These are phyloP conservation scores for Macrophya alboannulata DNA, from an alignment of 2,888 invertebrate genomes.

Conservation along the genomic window DNA sequence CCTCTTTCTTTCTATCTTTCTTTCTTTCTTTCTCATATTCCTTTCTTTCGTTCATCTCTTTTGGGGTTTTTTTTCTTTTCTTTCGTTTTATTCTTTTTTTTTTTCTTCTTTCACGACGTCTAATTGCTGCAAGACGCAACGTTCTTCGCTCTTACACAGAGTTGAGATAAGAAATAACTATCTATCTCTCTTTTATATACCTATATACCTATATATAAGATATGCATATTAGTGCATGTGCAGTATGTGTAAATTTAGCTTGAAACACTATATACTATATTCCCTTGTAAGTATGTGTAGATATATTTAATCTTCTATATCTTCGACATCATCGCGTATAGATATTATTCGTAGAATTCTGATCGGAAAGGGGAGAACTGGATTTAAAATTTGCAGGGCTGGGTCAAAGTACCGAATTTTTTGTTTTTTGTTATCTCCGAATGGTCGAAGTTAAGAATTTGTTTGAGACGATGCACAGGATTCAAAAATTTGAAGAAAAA, in stretches of 20 bases:
- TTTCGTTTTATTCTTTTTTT: neutral
- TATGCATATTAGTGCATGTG: neutral
- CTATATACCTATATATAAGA: neutral
- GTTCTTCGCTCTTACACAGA: neutral
- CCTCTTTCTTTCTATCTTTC: neutral
- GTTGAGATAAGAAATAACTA: neutral
- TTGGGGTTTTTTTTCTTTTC: neutral
- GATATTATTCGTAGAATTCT: slow-evolving; percentile 28
- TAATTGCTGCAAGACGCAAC: slow-evolving; percentile 5
- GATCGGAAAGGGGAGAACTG: neutral
- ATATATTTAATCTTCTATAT: neutral
- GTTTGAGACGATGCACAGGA: neutral
- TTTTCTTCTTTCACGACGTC: neutral
- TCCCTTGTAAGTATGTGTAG: neutral
- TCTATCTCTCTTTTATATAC: neutral
- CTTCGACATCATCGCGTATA: slow-evolving; percentile 32
- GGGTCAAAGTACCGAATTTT: too few species aligned
- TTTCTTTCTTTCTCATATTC: slow-evolving; percentile 8
- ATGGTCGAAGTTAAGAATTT: too few species aligned
- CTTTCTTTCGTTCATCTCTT: neutral
- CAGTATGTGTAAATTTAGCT: too few species aligned
- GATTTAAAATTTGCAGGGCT: neutral
- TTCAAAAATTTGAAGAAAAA: neutral
- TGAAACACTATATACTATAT: neutral
- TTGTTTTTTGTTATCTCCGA: too few species aligned